Conservation (phyloP, 2,113 vertebrate species). For the Dunckerocampus dactyliophorus region DNA sequence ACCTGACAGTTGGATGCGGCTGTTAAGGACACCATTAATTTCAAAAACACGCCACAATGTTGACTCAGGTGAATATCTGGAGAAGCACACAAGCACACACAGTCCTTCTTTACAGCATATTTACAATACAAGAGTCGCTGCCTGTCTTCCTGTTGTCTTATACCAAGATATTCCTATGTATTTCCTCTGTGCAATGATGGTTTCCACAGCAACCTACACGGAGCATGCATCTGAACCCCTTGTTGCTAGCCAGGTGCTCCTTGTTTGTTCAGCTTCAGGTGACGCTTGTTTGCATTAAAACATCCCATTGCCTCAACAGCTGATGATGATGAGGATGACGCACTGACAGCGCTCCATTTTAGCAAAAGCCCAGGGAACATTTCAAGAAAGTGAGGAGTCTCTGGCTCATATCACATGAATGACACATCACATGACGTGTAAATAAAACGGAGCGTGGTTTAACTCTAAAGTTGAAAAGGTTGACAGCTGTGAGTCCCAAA, state of each 20-base stretch:
- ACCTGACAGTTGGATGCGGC: slow-evolving; percentile 44
- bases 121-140: background rate
- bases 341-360: slow-evolving; percentile 6
- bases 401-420: slow-evolving; percentile 14
- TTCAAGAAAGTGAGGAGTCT: background rate
- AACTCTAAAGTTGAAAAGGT: slow-evolving; percentile 25
- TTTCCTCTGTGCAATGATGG: slow-evolving; percentile 21
- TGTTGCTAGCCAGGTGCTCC: slow-evolving; percentile 66
- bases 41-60: slow-evolving; percentile 18
- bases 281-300: slow-evolving; percentile 62
- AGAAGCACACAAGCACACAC: slow-evolving; percentile 27
- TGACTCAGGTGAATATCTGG: slow-evolving; percentile 62
- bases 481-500: slow-evolving; percentile 31
- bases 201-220: slow-evolving; percentile 17
- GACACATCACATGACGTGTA: slow-evolving; percentile 19
- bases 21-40: no score
- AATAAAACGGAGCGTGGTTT: slow-evolving; percentile 35
- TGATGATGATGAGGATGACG: slow-evolving; percentile 35
- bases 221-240: slow-evolving; percentile 33
- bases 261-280: slow-evolving; percentile 70
- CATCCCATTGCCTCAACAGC: slow-evolving; percentile 52
- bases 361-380: background rate
- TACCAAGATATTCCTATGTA: background rate
- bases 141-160: background rate
- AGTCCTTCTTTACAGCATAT: background rate